Percentiles rank a stretch among this genome's conserved stretches.
Evolutionary conservation across 2,797 vertebrate genomes (phyloP).

Genomic region (Sebastes steindachneri): DNA sequence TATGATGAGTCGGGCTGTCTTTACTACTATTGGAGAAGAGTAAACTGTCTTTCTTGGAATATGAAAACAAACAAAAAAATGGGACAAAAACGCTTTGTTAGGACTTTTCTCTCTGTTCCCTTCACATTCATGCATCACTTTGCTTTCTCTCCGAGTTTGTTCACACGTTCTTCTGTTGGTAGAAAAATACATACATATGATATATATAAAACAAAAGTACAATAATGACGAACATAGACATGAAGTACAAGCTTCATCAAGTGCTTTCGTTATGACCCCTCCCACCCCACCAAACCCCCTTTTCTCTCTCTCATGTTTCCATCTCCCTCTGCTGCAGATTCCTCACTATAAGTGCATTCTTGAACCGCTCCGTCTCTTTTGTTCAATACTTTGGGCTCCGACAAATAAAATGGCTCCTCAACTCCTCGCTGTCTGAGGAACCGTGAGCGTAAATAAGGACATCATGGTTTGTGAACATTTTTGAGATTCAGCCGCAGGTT

Average conservation of each 20-base stretch:
- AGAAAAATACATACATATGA: slow-evolving; percentile 85
- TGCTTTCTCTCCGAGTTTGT: slow-evolving; percentile 45
- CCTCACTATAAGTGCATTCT: slow-evolving; percentile 57
- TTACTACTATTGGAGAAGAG: slow-evolving; percentile 36
- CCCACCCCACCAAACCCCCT: background rate
- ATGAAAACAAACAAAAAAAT: slow-evolving; percentile 12
- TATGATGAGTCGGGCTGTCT: slow-evolving; percentile 23
- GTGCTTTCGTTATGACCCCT: slow-evolving; percentile 70
- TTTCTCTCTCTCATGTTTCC: background rate
- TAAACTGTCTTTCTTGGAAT: slow-evolving; percentile 42
- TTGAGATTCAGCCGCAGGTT: slow-evolving; percentile 22
- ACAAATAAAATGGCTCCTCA: slow-evolving; percentile 17
- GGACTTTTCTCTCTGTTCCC: slow-evolving; percentile 51
- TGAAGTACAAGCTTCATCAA: slow-evolving; percentile 76
- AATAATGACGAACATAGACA: slow-evolving; percentile 75
- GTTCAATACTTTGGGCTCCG: slow-evolving; percentile 44
- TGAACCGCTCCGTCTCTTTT: background rate
- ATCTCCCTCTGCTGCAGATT: slow-evolving; percentile 28
- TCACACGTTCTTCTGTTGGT: slow-evolving; percentile 72
- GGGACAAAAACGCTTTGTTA: slow-evolving; percentile 14
- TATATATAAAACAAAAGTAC: slow-evolving; percentile 73
- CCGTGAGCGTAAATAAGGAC: slow-evolving; percentile 8
- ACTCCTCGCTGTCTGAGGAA: background rate
- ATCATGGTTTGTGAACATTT: slow-evolving; percentile 8
- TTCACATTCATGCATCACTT: slow-evolving; percentile 70